These are phyloP conservation scores for Heptranchias perlo DNA, from an alignment of 2,113 vertebrate species.

Conservation along the genomic window DNA sequence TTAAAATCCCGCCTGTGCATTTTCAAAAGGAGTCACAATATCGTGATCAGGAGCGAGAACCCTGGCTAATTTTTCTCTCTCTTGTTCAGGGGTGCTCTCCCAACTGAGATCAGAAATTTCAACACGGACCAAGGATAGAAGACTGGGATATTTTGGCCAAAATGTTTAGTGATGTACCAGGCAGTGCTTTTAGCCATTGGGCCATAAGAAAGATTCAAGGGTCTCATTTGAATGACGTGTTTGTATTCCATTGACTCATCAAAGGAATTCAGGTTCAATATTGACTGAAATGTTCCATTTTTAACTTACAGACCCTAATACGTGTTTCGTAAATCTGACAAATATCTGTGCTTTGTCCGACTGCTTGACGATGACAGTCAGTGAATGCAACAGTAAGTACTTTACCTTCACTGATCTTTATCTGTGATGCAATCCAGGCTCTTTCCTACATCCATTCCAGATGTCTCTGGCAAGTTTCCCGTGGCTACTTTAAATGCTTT, in stretches of 20 bases:
- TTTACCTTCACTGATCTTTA: not conserved
- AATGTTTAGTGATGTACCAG: not conserved
- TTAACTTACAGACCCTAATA: not conserved
- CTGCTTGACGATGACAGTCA: not conserved
- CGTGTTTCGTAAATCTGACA: not conserved
- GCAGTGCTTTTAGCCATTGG: not conserved
- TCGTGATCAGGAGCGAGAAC: not conserved
- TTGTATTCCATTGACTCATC: not conserved
- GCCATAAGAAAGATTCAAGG: not conserved
- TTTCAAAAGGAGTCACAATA: too few relatives aligned
- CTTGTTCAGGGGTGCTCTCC: not conserved
- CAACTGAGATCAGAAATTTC: not conserved
- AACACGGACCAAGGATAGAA: not conserved
- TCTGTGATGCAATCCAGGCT: not conserved
- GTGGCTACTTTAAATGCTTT: not conserved
- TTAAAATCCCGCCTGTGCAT: too few relatives aligned
- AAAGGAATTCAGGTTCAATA: not conserved
- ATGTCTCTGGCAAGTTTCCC: not conserved
- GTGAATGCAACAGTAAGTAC: slow-evolving; percentile 5
- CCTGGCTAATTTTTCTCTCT: not conserved
- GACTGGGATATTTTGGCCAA: not conserved
- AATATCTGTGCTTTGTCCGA: not conserved
- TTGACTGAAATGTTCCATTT: not conserved
- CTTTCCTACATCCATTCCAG: not conserved
- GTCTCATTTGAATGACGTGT: not conserved